Base-by-base conservation (phyloP, 2,888 invertebrate species). In the Empis livida region DNA sequence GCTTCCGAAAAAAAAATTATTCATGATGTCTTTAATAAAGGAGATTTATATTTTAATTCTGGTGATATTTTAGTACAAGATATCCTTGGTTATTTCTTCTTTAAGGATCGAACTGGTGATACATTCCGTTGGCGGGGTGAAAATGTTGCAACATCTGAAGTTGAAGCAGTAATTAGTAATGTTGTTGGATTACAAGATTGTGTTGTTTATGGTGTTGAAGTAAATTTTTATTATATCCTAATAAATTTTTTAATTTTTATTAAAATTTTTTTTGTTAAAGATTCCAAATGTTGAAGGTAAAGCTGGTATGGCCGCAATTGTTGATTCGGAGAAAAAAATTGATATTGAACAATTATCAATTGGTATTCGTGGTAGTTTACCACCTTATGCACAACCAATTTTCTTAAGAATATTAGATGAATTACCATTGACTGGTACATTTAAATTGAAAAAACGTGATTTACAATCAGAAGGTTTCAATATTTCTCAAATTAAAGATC, bases 91-190 rank as follows among this genome's bases (percentile, higher is more conserved):
- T 94, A 91, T 71, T 80, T 89, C 61, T 95, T 80, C 72, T 96
- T 96, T 74, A 84, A 82, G 57, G 96, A 96, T 70, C 78, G 96
- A 62, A 85, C 83, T 44, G 87, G 87, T 3, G 87, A 88, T 67
- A 88, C 87, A 0, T 87, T 82, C 70, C 76, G 80, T 59, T 94
- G 93, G 93, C 84, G 90, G 63, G 96, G 97, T 13, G 96, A 99
- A 73, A 97, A 97, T 65, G 94, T 97, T 1, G 86, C 95, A 48
- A 96, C 96, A 1, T 82, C 86, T 1, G 97, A 97, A 72, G 91
- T 97, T 16, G 96, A 97, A 71, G 84, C 85, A 46, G 83, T 90
- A 10, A 77, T 96, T 54, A 86, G 84, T 51, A 84, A 84, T 47
- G 75, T 82, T 27, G 72, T 87, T 44, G 78, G 78, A 1, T 75